Conservation (phyloP, 2,888 invertebrate genomes). For the Tineola bisselliella region DNA sequence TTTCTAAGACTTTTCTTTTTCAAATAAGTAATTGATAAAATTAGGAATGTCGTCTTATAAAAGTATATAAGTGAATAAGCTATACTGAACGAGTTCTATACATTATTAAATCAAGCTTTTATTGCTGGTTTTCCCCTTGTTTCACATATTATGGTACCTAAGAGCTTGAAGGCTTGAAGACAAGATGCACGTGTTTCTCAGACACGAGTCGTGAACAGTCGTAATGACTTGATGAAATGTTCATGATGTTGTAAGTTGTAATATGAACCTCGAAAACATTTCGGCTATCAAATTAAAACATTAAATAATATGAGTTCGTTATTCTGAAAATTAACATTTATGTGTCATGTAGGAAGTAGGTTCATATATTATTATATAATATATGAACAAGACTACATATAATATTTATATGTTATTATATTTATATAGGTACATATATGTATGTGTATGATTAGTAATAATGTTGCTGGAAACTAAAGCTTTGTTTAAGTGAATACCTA, state of each 20-base stretch:
- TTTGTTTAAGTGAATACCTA: no score
- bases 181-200: conserved; percentile 42
- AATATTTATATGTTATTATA: no score
- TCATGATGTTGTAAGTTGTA: background rate
- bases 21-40: background rate
- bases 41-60: background rate
- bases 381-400: no score
- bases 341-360: no score
- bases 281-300: background rate
- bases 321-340: no score
- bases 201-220: background rate
- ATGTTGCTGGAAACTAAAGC: no score
- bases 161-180: conserved; percentile 45
- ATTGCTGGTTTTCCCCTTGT: conserved; percentile 51
- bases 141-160: conserved; percentile 47
- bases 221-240: background rate
- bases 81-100: conserved; percentile 26
- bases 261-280: background rate
- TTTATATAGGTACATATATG: no score
- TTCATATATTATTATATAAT: no score
- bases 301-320: background rate
- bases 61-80: background rate
- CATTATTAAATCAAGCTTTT: conserved; percentile 29
- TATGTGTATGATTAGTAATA: no score
- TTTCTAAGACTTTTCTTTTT: background rate